phyloP scores from a whole-genome alignment of 2,113 vertebrate genomes.

The Pica pica region DNA sequence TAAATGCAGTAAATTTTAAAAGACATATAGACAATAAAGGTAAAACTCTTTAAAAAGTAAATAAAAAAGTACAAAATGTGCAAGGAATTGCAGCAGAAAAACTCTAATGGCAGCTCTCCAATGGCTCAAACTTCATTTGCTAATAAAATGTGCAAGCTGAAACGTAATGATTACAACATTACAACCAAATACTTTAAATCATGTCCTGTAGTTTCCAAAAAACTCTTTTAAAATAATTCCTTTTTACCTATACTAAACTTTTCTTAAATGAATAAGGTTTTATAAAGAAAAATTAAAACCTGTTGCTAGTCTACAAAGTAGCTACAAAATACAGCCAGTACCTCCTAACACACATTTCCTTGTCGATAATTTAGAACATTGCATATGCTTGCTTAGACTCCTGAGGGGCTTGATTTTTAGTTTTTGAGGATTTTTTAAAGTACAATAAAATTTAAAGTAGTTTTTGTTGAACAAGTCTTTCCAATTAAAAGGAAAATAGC shows the following conservation, averaged over 20 bases:
- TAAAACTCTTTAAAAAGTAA: neutral
- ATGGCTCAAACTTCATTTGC: neutral
- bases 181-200: neutral
- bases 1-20: neutral
- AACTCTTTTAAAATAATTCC: neutral
- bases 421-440: neutral
- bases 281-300: neutral
- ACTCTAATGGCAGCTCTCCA: neutral
- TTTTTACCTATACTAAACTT: neutral
- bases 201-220: neutral
- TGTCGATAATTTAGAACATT: neutral
- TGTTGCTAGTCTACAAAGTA: neutral
- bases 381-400: neutral
- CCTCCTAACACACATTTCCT: neutral
- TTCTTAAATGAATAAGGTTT: neutral
- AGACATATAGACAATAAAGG: neutral
- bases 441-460: neutral
- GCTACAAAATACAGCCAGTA: neutral
- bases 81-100: neutral
- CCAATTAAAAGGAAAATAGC: neutral
- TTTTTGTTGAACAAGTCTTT: neutral
- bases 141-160: neutral
- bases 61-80: neutral
- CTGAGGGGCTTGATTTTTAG: neutral
- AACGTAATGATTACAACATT: neutral